phyloP scores from a whole-genome alignment of 1,140 invertebrate species.

The Euglossa dilemma region DNA sequence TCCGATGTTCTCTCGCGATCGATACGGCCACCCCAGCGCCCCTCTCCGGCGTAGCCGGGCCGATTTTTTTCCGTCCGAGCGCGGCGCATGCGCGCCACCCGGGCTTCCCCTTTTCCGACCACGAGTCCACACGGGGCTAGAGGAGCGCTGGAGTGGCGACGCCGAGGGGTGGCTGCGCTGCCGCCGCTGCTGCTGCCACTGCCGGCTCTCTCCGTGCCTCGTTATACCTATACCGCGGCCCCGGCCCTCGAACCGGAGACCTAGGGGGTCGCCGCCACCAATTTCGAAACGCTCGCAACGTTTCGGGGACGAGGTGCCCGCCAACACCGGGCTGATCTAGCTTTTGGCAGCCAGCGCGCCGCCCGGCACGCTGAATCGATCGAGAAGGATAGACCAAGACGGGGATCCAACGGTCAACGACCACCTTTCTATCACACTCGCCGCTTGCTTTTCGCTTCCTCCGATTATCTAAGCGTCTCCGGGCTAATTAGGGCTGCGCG shows the following conservation, averaged over 20 bases:
- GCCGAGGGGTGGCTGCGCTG: slow-evolving; percentile 4
- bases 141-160: slow-evolving; percentile 22
- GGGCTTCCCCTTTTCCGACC: slow-evolving; percentile 47
- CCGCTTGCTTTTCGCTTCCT: background rate
- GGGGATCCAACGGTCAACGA: slow-evolving; percentile 1
- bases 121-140: slow-evolving; percentile 26
- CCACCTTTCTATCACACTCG: background rate
- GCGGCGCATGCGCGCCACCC: slow-evolving; percentile 71
- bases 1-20: slow-evolving; percentile 77
- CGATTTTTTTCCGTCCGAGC: slow-evolving; percentile 80
- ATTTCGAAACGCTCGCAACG: slow-evolving; percentile 57
- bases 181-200: slow-evolving; percentile 1
- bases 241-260: slow-evolving; percentile 58
- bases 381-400: slow-evolving; percentile 17
- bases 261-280: slow-evolving; percentile 57
- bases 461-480: too few relatives aligned
- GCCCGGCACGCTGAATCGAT: slow-evolving; percentile 46
- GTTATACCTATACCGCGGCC: slow-evolving; percentile 72
- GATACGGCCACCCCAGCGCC: slow-evolving; percentile 75
- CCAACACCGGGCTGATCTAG: slow-evolving; percentile 39
- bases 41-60: slow-evolving; percentile 68
- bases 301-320: slow-evolving; percentile 47
- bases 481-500: too few relatives aligned
- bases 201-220: slow-evolving; percentile 52
- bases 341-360: slow-evolving; percentile 31